phyloP scores from a whole-genome alignment of 2,888 invertebrate species.

The Eucriotettix oculatus region DNA sequence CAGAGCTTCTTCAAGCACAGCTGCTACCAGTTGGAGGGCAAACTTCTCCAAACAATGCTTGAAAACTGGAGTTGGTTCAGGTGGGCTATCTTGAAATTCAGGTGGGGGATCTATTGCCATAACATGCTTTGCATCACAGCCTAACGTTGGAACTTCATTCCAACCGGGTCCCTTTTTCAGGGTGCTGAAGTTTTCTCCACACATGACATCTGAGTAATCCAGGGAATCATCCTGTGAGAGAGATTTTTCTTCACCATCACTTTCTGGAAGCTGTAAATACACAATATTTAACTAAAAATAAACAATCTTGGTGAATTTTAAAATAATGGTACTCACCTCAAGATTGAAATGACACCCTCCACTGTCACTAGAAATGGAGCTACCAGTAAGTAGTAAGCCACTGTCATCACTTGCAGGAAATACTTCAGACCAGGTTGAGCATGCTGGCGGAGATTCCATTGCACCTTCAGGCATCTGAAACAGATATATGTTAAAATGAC shows the following conservation, averaged over 20 bases:
- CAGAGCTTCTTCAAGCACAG: conserved; percentile 32
- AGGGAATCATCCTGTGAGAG: conserved; percentile 64
- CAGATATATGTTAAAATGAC: too few relatives aligned
- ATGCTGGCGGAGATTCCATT: conserved; percentile 65
- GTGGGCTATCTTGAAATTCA: conserved; percentile 55
- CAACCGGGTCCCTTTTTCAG: conserved; percentile 54
- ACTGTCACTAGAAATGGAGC: conserved; percentile 56
- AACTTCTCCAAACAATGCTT: conserved; percentile 27
- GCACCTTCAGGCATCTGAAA: neutral
- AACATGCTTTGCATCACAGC: conserved; percentile 20
- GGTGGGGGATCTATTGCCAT: conserved; percentile 65
- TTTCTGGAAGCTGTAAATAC: conserved; percentile 31
- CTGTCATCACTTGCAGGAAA: conserved; percentile 60
- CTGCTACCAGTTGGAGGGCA: conserved; percentile 28
- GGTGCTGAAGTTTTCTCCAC: conserved; percentile 56
- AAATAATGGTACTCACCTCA: conserved; percentile 33
- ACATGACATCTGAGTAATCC: conserved; percentile 49
- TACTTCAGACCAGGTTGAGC: conserved; percentile 49
- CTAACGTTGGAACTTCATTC: conserved; percentile 35
- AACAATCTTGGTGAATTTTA: neutral
- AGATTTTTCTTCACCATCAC: conserved; percentile 61
- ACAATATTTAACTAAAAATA: neutral
- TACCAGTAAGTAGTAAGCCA: conserved; percentile 46
- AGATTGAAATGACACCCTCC: conserved; percentile 37
- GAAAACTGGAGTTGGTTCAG: neutral